These are phyloP conservation scores for Felis catus DNA, from an alignment of 2,113 vertebrate species.

Conservation along the genomic window DNA sequence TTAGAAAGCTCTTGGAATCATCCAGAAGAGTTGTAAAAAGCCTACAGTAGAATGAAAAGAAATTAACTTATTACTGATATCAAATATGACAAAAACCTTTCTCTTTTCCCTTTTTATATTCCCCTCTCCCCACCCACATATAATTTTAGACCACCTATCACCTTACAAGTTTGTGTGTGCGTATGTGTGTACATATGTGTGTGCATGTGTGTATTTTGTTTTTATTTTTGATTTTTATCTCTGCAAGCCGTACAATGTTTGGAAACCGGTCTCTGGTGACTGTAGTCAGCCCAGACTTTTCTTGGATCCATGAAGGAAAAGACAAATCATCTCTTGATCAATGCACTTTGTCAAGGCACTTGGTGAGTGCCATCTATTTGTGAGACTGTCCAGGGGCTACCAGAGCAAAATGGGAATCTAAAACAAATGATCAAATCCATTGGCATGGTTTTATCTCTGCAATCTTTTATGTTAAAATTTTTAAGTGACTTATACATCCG, in stretches of 20 bases:
- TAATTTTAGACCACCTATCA: not conserved
- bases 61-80: not conserved
- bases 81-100: not conserved
- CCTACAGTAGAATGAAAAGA: not conserved
- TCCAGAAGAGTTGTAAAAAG: not conserved
- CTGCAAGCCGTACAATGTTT: not conserved
- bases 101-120: not conserved
- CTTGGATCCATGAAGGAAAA: not conserved
- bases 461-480: not conserved
- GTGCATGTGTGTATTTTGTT: not conserved
- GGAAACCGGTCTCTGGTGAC: not conserved
- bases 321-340: not conserved
- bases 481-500: not conserved
- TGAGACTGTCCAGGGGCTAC: not conserved
- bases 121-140: not conserved
- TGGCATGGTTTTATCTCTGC: not conserved
- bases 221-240: not conserved
- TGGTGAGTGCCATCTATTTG: not conserved
- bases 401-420: not conserved
- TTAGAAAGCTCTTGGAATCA: not conserved
- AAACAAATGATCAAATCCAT: not conserved
- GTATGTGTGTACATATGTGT: too few species aligned
- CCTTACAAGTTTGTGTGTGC: not conserved
- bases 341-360: not conserved
- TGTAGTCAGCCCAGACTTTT: not conserved